Evolutionary conservation across 2,113 vertebrate genomes (phyloP), one percentile per base, ranked within the genome.

Genomic region (Cavia porcellus): DNA sequence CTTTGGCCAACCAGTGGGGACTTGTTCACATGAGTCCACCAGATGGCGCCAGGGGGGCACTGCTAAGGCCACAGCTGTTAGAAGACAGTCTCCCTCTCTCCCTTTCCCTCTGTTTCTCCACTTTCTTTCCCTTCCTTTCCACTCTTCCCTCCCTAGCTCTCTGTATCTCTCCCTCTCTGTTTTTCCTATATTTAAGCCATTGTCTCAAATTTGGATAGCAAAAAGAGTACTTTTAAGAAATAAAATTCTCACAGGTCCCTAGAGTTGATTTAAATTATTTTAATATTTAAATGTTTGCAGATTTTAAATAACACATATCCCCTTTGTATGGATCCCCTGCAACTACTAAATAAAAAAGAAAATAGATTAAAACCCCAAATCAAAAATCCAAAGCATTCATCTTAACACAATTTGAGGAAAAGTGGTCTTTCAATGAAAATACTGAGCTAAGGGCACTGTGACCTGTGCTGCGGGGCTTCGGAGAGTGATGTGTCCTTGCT

Each of bases 21-120:
- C 70, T 50, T 24, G 38, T 90, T 89, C 62, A 24, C 30, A 62
- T 87, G 11, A 79, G 11, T 52, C 92, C 96, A 97, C 91, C 94
- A 98, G 98, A 93, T 97, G 97, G 97, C 77, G 38, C 72, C 28
- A 90, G 90, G 75, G 59, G 70, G 96, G 90, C 87, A 80, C 11
- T 30, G 72, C 90, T 89, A 81, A 88, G 82, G 28, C 52, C 3
- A 35, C 3, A 0, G 25, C n/a, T 47, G 3, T 62, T 83, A 70
- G 75, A 20, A 57, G 11, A 7, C 3, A 50, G 12, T 10, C 35
- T 8, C 20, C 17, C 28, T 32, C 10, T 19, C 35, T 17, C 68
- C 35, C 35, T 19, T 19, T 17, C 15, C 5, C 32, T 35, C 32
- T 5, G 5, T 32, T 55, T 55, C 22, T 61, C 59, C 59, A 8